A percentile compares a stretch with the other conserved stretches of the same genome.
Evolutionary conservation across 2,113 vertebrate species (phyloP).

Genomic region (Manacus vitellinus): DNA sequence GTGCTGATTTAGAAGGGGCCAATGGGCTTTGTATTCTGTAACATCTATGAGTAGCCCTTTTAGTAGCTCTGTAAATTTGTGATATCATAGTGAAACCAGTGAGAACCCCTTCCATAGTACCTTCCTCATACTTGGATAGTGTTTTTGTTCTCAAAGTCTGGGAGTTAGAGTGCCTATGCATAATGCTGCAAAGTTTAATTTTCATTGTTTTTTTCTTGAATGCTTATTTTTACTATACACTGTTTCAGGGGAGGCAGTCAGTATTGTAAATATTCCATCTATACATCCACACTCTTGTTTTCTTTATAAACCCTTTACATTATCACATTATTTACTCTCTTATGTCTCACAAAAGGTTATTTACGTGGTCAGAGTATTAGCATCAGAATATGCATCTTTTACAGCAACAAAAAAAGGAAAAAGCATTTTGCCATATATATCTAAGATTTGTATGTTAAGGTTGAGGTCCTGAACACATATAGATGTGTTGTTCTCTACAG

Average conservation of each 20-base stretch:
- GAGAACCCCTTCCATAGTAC: background rate
- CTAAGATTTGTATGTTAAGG: background rate
- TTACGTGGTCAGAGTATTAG: background rate
- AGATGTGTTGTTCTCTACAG: background rate
- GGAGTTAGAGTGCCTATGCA: background rate
- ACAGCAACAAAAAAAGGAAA: background rate
- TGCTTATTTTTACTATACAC: background rate
- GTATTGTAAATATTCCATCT: background rate
- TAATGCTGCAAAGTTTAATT: background rate
- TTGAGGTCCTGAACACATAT: background rate
- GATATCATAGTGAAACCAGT: background rate
- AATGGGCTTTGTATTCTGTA: background rate
- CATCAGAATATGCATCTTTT: background rate
- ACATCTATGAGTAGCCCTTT: background rate
- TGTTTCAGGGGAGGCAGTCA: background rate
- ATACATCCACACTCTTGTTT: background rate
- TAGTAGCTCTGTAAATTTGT: background rate
- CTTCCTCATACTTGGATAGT: accelerated
- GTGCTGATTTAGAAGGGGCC: background rate
- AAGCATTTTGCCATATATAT: background rate
- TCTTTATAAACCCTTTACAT: background rate
- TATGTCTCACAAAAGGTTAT: background rate
- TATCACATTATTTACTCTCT: background rate
- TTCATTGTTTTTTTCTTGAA: background rate
- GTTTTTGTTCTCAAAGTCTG: background rate